These are phyloP conservation scores for Sebastes steindachneri DNA, from an alignment of 2,797 vertebrate species.

Conservation along the genomic window DNA sequence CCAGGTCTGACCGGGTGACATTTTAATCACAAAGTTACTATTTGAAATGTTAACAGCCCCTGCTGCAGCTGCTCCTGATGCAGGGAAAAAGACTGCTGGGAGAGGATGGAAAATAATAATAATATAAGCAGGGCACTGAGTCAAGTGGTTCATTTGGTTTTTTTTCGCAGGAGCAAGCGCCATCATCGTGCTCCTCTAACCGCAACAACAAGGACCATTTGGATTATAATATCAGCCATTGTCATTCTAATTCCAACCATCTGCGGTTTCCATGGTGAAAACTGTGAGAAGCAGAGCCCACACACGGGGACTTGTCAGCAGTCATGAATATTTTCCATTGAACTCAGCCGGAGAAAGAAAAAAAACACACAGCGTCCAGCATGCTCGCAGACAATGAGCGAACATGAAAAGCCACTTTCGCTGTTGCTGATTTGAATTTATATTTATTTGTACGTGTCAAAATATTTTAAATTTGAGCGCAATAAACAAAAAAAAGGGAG, in stretches of 20 bases:
- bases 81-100: not conserved
- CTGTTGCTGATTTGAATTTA: conserved; percentile 33
- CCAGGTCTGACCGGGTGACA: conserved; percentile 32
- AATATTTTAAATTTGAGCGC: conserved; percentile 10
- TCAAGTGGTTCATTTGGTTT: conserved; percentile 44
- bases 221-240: conserved; percentile 66
- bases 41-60: conserved; percentile 18
- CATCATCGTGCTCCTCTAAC: conserved; percentile 20
- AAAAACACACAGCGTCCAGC: conserved; percentile 26
- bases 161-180: not conserved
- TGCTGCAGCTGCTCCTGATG: not conserved
- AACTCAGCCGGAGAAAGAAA: conserved; percentile 38
- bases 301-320: conserved; percentile 61
- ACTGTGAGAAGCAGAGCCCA: conserved; percentile 62
- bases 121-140: conserved; percentile 14
- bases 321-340: conserved; percentile 66
- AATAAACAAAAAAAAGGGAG: not conserved
- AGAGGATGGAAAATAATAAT: not conserved
- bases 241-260: conserved; percentile 69
- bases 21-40: conserved; percentile 19
- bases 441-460: conserved; percentile 23
- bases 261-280: conserved; percentile 78
- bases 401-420: conserved; percentile 29
- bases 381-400: conserved; percentile 6
- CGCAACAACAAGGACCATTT: conserved; percentile 49